Conservation (phyloP, 1,140 invertebrate genomes). For the Coenobita brevimanus region DNA sequence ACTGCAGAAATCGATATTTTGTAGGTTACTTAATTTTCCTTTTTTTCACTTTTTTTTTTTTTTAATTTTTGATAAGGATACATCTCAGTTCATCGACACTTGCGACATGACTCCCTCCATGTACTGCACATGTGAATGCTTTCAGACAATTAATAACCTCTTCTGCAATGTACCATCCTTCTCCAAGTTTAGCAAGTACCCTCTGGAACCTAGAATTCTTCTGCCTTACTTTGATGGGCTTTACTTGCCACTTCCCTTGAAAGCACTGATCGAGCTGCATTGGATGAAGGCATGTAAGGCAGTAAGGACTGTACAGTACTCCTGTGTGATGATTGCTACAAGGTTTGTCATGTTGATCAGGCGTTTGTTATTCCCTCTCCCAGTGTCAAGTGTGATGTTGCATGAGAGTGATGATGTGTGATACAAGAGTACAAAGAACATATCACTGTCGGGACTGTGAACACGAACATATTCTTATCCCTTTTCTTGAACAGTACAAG, state of each 20-base stretch:
- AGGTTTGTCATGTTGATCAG: background rate
- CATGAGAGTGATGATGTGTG: background rate
- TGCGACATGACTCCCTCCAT: too few species aligned
- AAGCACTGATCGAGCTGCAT: background rate
- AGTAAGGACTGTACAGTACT: background rate
- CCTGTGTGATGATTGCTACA: background rate
- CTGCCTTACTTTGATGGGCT: background rate
- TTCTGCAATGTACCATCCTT: too few species aligned
- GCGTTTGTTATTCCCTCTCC: background rate
- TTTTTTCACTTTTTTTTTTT: too few species aligned
- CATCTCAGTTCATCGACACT: too few species aligned
- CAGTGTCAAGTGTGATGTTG: background rate
- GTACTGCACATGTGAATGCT: too few species aligned
- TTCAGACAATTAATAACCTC: too few species aligned
- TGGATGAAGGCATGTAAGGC: background rate
- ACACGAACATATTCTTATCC: background rate
- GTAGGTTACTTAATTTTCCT: too few species aligned
- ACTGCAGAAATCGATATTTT: too few species aligned
- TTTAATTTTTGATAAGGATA: too few species aligned
- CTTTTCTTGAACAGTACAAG: background rate
- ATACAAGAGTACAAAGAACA: conserved; percentile 12
- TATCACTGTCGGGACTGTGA: conserved; percentile 13
- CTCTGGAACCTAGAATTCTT: background rate
- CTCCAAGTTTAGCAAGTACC: too few species aligned
- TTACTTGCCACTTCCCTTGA: background rate